A percentile compares a stretch with the other conserved stretches of the same genome.
phyloP scores from a whole-genome alignment of 30 jellyfish, hydroid and myxozoan species.

The Catostylus mosaicus region DNA sequence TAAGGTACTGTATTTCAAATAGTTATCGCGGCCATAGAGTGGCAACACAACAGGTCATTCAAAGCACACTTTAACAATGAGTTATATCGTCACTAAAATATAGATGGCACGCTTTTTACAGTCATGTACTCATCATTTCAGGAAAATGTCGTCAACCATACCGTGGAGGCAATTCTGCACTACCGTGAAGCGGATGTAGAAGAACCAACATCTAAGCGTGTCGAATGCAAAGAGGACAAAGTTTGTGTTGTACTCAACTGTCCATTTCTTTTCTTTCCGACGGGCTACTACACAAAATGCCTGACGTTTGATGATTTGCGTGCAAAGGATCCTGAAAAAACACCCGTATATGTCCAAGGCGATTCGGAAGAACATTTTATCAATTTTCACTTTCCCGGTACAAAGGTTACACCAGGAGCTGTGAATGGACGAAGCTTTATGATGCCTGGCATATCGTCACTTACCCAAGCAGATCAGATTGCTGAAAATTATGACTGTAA shows the following conservation, averaged over 20 bases:
- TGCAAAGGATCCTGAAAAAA: constrained; percentile 63
- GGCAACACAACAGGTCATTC: neutral
- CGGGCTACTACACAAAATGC: constrained; percentile 52
- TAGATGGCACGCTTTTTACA: too few relatives aligned
- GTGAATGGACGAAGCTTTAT: constrained; percentile 88
- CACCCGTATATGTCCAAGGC: constrained; percentile 61
- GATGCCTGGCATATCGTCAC: constrained; percentile 88
- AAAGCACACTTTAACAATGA: too few relatives aligned
- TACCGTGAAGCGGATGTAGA: constrained; percentile 76
- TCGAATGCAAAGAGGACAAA: constrained; percentile 56
- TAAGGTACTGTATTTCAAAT: too few relatives aligned
- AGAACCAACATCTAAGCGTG: constrained; percentile 67
- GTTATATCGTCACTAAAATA: too few relatives aligned
- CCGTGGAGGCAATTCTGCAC: constrained; percentile 84
- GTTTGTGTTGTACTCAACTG: constrained; percentile 81
- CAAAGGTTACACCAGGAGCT: constrained; percentile 86
- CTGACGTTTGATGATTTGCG: constrained; percentile 70
- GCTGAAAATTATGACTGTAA: constrained; percentile 84
- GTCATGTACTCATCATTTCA: neutral
- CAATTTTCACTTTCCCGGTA: constrained; percentile 91
- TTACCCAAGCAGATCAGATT: constrained; percentile 81
- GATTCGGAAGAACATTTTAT: constrained; percentile 82
- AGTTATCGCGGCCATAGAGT: neutral
- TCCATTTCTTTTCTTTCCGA: constrained; percentile 84
- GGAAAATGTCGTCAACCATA: constrained; percentile 69